These are phyloP conservation scores for Neopelma chrysocephalum DNA, from an alignment of 2,797 vertebrate species.

Conservation along the genomic window DNA sequence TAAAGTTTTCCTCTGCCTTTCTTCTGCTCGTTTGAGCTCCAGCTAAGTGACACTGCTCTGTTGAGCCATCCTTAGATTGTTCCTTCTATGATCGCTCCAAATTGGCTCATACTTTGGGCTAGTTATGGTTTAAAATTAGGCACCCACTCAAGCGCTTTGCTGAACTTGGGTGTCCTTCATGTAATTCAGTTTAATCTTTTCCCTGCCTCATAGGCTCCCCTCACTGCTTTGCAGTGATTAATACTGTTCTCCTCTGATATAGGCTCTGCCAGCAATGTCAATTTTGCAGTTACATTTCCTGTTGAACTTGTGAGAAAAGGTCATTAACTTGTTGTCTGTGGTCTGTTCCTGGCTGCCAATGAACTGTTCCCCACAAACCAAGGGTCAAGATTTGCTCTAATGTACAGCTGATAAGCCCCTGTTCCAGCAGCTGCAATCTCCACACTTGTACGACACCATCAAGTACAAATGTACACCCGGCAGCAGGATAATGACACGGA, in stretches of 20 bases:
- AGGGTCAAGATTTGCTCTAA: conserved; percentile 34
- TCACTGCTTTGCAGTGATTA: background rate
- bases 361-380: conserved; percentile 3
- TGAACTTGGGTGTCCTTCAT: background rate
- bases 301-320: conserved; percentile 31
- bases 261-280: background rate
- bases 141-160: conserved; percentile 8
- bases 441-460: background rate
- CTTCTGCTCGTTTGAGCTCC: background rate
- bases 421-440: conserved; percentile 25
- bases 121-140: conserved; percentile 22
- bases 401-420: background rate
- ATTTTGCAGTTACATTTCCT: conserved; percentile 29
- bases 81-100: background rate
- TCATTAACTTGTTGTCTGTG: conserved; percentile 8
- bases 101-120: background rate
- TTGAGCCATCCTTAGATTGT: conserved; percentile 9
- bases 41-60: background rate
- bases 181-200: conserved; percentile 47
- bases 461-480: background rate
- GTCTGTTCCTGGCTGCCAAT: background rate
- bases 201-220: background rate
- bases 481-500: background rate
- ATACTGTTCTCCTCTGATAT: background rate
- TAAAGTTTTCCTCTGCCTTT: conserved; percentile 36